Percentiles rank a stretch among this genome's conserved stretches.
Evolutionary conservation across 2,888 invertebrate genomes (phyloP).

Genomic region (Sympetrum striolatum): DNA sequence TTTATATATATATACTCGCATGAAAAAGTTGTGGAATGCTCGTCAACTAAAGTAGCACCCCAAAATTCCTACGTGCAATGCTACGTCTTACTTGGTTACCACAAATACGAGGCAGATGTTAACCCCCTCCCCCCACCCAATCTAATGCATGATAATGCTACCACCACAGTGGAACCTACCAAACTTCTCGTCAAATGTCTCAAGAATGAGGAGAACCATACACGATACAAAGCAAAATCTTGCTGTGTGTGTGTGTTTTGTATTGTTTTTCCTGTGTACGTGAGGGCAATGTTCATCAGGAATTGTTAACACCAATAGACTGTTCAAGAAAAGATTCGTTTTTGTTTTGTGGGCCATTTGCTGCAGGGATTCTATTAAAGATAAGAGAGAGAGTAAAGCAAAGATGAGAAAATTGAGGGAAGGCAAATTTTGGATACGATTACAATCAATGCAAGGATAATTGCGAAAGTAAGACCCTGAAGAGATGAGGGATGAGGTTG

Average conservation of each 20-base stretch:
- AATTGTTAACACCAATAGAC: background rate
- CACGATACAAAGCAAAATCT: conserved; percentile 32
- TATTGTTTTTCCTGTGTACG: background rate
- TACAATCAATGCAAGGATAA: background rate
- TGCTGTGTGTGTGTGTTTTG: too few species aligned
- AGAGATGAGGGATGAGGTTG: background rate
- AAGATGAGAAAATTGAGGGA: background rate
- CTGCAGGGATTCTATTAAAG: background rate
- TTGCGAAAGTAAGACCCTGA: background rate
- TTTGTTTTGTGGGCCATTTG: background rate
- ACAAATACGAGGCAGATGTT: conserved; percentile 39
- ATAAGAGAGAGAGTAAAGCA: conserved; percentile 10
- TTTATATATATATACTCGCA: conserved; percentile 31
- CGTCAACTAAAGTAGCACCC: conserved; percentile 41
- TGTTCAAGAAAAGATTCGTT: background rate
- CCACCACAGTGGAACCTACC: conserved; percentile 42
- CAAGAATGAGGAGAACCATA: conserved; percentile 34
- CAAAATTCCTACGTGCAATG: conserved; percentile 42
- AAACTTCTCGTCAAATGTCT: conserved; percentile 38
- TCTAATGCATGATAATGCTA: conserved; percentile 20
- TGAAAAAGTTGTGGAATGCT: conserved; percentile 44
- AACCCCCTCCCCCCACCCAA: conserved; percentile 24
- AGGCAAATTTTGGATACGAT: background rate
- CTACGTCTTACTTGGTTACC: conserved; percentile 40
- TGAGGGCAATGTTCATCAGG: conserved; percentile 10